These are phyloP conservation scores for Caenorhabditis inopinata DNA, from an alignment of 1,140 invertebrate genomes.

Conservation along the genomic window DNA sequence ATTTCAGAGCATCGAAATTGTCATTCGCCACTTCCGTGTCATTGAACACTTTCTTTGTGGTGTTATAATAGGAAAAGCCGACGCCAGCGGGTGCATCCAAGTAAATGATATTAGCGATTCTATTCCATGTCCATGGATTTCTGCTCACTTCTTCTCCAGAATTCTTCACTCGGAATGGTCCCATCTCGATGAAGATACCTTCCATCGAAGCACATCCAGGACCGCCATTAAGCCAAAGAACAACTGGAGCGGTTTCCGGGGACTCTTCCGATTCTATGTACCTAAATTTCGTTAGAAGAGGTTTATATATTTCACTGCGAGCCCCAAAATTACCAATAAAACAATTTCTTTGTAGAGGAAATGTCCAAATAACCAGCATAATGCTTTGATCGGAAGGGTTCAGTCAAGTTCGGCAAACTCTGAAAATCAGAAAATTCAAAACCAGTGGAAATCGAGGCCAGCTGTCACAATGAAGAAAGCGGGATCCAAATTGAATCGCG, in stretches of 20 bases:
- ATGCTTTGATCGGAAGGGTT: slow-evolving; percentile 19
- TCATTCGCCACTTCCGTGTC: slow-evolving; percentile 68
- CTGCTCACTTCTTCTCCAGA: slow-evolving; percentile 63
- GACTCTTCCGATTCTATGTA: slow-evolving; percentile 68
- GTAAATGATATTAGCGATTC: slow-evolving; percentile 75
- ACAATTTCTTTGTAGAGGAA: neutral
- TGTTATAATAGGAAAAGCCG: slow-evolving; percentile 68
- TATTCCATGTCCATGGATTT: slow-evolving; percentile 70
- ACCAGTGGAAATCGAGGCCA: too few species aligned
- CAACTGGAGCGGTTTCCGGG: slow-evolving; percentile 68
- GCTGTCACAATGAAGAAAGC: too few species aligned
- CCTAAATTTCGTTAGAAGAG: slow-evolving; percentile 55
- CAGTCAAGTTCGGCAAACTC: neutral
- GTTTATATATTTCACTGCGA: neutral
- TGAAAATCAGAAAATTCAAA: too few species aligned
- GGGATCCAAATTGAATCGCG: too few species aligned
- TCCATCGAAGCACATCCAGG: slow-evolving; percentile 70
- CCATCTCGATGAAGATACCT: slow-evolving; percentile 70
- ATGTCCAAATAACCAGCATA: neutral
- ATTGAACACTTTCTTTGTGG: slow-evolving; percentile 66
- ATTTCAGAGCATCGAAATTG: slow-evolving; percentile 68
- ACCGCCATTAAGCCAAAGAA: slow-evolving; percentile 71
- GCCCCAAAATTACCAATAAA: neutral
- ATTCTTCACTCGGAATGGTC: slow-evolving; percentile 67
- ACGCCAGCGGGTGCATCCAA: slow-evolving; percentile 71